Conservation (phyloP, 2,113 vertebrate species). For the Globicephala melas region DNA sequence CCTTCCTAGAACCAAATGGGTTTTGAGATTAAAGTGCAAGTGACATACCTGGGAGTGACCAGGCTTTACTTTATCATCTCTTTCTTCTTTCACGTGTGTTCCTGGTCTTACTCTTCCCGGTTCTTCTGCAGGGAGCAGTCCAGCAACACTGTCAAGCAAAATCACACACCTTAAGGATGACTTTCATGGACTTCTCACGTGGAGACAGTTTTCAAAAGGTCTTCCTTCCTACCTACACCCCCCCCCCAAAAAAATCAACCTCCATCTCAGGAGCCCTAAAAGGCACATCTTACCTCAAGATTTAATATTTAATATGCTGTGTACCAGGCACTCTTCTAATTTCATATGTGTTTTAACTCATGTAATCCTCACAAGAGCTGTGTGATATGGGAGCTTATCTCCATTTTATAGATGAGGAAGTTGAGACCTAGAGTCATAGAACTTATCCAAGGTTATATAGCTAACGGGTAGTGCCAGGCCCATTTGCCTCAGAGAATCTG, state of each 20-base stretch:
- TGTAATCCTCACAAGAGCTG: too few species aligned
- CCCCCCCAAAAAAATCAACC: not conserved
- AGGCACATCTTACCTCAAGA: not conserved
- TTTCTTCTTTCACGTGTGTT: not conserved
- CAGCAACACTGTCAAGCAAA: constrained; percentile 47
- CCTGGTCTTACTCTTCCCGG: not conserved
- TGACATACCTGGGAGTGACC: not conserved
- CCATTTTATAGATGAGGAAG: too few species aligned
- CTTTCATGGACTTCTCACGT: not conserved
- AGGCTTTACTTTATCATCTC: constrained; percentile 46
- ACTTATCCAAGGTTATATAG: too few species aligned
- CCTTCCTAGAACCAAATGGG: not conserved
- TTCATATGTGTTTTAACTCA: too few species aligned
- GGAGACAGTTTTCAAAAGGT: not conserved
- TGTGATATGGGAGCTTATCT: too few species aligned
- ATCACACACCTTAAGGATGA: not conserved
- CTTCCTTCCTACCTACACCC: not conserved
- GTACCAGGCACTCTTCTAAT: too few species aligned
- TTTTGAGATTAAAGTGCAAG: not conserved
- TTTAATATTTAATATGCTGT: not conserved
- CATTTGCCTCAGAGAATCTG: too few species aligned
- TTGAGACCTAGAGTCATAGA: too few species aligned
- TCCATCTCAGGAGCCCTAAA: not conserved
- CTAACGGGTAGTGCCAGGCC: too few species aligned
- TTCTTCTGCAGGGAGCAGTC: not conserved